phyloP scores from a whole-genome alignment of 2,888 invertebrate species.

The Micropterix aruncella region DNA sequence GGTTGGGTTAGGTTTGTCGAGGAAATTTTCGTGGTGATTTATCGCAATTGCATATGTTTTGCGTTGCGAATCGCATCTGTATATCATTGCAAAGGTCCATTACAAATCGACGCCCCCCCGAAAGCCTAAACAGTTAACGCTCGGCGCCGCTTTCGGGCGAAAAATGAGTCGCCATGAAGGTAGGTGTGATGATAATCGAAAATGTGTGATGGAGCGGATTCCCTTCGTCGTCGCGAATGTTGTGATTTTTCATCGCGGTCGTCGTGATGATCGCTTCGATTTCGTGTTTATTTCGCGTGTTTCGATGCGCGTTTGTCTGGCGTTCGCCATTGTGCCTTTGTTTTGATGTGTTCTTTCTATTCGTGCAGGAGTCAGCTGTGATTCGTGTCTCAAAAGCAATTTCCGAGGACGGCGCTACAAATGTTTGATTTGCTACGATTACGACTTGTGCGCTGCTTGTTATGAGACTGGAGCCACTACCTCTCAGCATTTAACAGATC shows the following conservation, averaged over 20 bases:
- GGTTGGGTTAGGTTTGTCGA: conserved; percentile 60
- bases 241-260: conserved; percentile 1
- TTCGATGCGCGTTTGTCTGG: background rate
- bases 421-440: conserved; percentile 98
- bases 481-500: conserved; percentile 87
- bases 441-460: conserved; percentile 94
- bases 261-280: background rate
- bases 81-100: conserved; percentile 12
- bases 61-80: conserved; percentile 42
- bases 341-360: too few species aligned
- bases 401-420: conserved; percentile 96
- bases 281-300: conserved; percentile 2
- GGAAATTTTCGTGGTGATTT: conserved; percentile 48
- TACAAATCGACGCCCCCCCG: background rate
- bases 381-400: conserved; percentile 96
- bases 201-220: conserved; percentile 37
- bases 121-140: conserved; percentile 34
- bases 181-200: conserved; percentile 52
- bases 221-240: background rate
- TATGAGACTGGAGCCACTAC: conserved; percentile 87
- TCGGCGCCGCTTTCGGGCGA: conserved; percentile 36
- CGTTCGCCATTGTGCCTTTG: background rate
- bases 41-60: conserved; percentile 47
- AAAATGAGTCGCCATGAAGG: conserved; percentile 95
- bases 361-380: conserved; percentile 93